Evolutionary conservation across 1,140 invertebrate species (phyloP).

Genomic region (Drosophila virilis): DNA sequence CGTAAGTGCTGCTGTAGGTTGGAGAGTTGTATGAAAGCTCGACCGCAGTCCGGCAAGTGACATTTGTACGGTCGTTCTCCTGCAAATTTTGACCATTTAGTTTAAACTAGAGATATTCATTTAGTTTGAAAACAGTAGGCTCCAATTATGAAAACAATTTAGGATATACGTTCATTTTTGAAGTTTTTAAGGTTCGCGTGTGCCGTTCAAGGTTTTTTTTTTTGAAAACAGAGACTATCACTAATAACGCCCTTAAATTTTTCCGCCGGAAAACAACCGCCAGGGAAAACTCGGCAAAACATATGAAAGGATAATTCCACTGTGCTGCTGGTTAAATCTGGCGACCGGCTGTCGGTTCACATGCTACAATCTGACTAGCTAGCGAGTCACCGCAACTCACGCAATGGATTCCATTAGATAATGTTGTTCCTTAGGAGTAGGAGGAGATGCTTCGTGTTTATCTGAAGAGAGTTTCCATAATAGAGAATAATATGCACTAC

Average conservation of each 20-base stretch:
- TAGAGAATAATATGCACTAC: too few species aligned
- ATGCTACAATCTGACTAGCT: background rate
- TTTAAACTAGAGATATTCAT: too few species aligned
- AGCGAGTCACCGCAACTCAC: background rate
- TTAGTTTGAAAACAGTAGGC: constrained; percentile 49
- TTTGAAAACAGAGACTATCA: too few species aligned
- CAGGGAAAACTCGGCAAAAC: background rate
- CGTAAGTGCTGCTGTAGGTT: constrained; percentile 98
- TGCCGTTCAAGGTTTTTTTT: too few species aligned
- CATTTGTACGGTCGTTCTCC: constrained; percentile 98
- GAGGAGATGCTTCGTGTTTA: too few species aligned
- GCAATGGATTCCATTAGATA: background rate
- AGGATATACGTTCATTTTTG: background rate
- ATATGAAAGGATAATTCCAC: background rate
- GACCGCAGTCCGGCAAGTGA: constrained; percentile 96
- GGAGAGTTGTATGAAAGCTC: constrained; percentile 98
- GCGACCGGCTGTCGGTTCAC: background rate
- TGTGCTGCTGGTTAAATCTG: background rate
- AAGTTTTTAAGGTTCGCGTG: too few species aligned
- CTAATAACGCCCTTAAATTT: too few species aligned
- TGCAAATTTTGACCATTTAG: constrained; percentile 84
- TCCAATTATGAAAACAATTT: background rate
- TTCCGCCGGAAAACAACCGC: background rate
- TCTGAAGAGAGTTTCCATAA: too few species aligned
- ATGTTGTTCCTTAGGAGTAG: background rate